Conservation (phyloP, 2,113 vertebrate species). For the Syrrhaptes paradoxus region DNA sequence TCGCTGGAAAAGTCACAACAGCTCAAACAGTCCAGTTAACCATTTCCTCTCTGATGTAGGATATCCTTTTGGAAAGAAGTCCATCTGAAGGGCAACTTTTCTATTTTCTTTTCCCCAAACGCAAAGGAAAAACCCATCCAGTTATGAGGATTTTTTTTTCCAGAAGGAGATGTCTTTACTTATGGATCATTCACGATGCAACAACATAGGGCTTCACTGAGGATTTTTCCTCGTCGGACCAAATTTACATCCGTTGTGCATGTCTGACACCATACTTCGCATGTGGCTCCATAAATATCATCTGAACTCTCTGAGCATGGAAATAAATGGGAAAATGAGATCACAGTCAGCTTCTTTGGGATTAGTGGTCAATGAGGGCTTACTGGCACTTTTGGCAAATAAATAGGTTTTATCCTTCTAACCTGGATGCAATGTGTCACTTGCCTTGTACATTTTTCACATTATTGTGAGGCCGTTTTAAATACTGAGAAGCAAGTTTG, state of each 20-base stretch:
- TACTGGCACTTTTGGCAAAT: neutral
- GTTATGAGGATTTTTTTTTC: neutral
- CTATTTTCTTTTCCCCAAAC: neutral
- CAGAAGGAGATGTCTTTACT: neutral
- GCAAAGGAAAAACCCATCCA: neutral
- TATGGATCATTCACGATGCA: neutral
- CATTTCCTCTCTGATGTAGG: neutral
- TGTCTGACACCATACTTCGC: neutral
- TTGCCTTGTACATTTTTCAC: neutral
- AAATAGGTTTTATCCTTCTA: neutral
- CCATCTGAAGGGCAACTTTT: neutral
- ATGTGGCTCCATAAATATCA: neutral
- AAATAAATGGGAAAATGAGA: neutral
- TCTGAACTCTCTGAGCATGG: neutral
- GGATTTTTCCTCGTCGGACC: neutral
- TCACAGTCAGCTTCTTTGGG: neutral
- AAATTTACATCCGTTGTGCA: neutral
- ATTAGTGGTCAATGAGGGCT: neutral
- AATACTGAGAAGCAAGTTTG: neutral
- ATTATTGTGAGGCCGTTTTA: neutral
- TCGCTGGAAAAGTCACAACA: neutral
- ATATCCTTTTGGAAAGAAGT: neutral
- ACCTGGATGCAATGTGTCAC: neutral
- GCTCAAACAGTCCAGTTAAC: neutral
- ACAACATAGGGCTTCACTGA: neutral